Base-by-base conservation (phyloP, 2,797 vertebrate genomes). In the Peromyscus nudipes region DNA sequence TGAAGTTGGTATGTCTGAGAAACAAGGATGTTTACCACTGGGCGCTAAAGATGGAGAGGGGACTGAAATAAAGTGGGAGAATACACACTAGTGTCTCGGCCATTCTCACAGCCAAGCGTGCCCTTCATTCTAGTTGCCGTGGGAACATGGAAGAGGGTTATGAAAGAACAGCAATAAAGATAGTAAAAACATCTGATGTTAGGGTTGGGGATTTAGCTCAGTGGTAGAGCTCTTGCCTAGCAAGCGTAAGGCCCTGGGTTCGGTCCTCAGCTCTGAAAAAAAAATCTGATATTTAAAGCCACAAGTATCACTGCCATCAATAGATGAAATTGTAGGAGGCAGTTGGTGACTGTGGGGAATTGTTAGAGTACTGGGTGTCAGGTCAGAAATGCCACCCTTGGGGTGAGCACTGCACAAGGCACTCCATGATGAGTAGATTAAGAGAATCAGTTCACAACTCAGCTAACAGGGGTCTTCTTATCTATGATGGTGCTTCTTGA, bases 361-460 rank as follows among this genome's bases (percentile, higher is more conserved):
- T 76, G 17, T 43, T 43, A n/a, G 57, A 69, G 12, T 4, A 0
- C 6, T 17, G 17, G 14, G 23, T n/a, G 80, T 65, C 37, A 55
- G 2, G 19, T 7, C 17, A 11, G 23, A 12, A 6, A 3, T 46
- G 79, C 37, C 14, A 10, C 6, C 1, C 0, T 46, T 4, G 9
- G 21, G n/a, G 6, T 0, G 2, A 21, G 1, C 55, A 40, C 27
- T 31, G 6, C 14, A 10, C 34, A 46, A 43, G 31, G 4, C 5
- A 4, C 9, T 57, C 13, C 29, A 10, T 6, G 6, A 7, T 73
- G n/a, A 12, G 6, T 43, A 79, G 8, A 75, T 57, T 65, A 92
- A 21, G 6, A 31, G 37, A 71, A 64, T 62, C 17, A 37, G 4
- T 75, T 75, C 87, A 8, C 11, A 43, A 16, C 5, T 94, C 23